Evolutionary conservation across 2,113 vertebrate species (phyloP), one percentile per base, ranked within the genome.

Genomic region (Mohoua ochrocephala): DNA sequence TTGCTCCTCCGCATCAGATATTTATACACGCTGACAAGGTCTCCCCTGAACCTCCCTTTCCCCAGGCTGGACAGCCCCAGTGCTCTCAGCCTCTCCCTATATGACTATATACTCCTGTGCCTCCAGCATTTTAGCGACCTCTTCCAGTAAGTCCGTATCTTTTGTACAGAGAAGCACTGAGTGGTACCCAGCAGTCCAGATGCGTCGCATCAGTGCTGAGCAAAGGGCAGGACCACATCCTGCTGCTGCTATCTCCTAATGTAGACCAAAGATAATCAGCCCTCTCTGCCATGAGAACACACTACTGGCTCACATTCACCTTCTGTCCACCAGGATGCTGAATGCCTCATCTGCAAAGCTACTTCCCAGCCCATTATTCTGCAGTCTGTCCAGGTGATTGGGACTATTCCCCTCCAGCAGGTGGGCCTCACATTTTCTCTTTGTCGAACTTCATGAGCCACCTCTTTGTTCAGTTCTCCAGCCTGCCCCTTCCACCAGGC

Each of bases 271-370:
- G 27, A 70, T 42, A 5, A 4, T 21, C 30, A 59, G 44, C 16
- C 6, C 47, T 30, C 63, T 37, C 39, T 78, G 49, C 53, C 3
- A 2, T 1, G 3, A 59, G 11, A 33, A 14, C 39, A 41, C 1
- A 3, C 8, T 54, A 8, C 13, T 81, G 39, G 59, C 11, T 84
- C 47, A 33, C 0, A 0, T 33, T 53, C 26, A n/a, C 1, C 16
- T 44, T 33, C 39, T 53, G 33, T 22, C n/a, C 31, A 44, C 21
- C 19, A 39, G 33, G 11, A 76, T 13, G 2, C 10, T 9, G 9
- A 86, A 10, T 10, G 73, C 39, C 35, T 60, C 33, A 11, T 33
- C 20, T 65, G 37, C 41, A 54, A 45, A 81, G 11, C 17, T 30
- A 9, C 4, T 68, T 78, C 35, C 60, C 19, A 53, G 39, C 6